Evolutionary conservation across 2,888 invertebrate genomes (phyloP).

Genomic region (Clitarchus hookeri): DNA sequence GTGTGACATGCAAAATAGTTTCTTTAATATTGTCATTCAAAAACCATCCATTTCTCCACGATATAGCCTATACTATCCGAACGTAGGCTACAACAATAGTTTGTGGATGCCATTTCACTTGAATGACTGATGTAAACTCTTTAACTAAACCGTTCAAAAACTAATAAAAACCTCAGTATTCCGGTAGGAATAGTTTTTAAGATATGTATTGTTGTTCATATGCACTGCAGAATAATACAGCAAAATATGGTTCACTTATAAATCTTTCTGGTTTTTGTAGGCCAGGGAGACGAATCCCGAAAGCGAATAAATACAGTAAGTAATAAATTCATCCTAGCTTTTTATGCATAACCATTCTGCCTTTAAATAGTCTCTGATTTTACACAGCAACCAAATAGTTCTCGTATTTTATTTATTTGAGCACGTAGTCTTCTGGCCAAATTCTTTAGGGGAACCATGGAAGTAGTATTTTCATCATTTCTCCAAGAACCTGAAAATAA

Average conservation of each 20-base stretch:
- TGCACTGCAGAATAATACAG: neutral
- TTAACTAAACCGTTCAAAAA: too few relatives aligned
- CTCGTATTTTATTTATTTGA: neutral
- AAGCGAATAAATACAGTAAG: conserved; percentile 30
- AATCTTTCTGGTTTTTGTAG: conserved; percentile 31
- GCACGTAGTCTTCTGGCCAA: neutral
- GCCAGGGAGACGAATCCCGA: conserved; percentile 25
- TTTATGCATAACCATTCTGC: neutral
- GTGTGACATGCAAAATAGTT: too few relatives aligned
- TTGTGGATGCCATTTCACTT: too few relatives aligned
- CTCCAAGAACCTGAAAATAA: neutral
- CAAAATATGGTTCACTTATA: conserved; percentile 31
- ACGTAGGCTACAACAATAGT: too few relatives aligned
- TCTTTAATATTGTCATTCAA: too few relatives aligned
- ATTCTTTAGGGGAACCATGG: neutral
- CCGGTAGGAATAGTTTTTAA: too few relatives aligned
- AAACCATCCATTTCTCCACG: too few relatives aligned
- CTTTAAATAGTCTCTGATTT: neutral
- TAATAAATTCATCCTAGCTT: neutral
- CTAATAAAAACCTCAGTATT: too few relatives aligned
- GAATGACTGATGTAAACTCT: too few relatives aligned
- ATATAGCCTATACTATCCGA: too few relatives aligned
- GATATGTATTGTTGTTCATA: too few relatives aligned
- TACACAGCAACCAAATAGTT: neutral
- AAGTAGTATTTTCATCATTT: neutral